phyloP scores from a whole-genome alignment of 2,888 invertebrate species.

The Yponomeuta plumbellus region DNA sequence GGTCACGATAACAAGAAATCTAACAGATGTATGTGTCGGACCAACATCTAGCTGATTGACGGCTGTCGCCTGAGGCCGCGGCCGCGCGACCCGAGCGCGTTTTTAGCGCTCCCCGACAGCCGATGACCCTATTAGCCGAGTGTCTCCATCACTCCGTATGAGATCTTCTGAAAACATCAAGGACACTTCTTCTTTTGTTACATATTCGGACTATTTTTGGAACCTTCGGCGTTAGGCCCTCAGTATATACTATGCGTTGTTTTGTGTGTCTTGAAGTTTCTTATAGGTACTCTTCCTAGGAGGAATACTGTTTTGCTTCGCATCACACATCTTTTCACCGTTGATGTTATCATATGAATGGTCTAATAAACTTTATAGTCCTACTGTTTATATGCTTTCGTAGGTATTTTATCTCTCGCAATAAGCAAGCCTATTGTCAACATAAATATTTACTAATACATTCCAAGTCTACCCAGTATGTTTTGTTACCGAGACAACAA shows the following conservation, averaged over 20 bases:
- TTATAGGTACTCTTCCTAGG: neutral
- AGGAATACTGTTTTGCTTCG: neutral
- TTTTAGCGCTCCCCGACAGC: slow-evolving; percentile 7
- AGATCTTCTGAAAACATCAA: neutral
- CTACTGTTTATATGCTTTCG: slow-evolving; percentile 4
- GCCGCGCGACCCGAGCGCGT: slow-evolving; percentile 19
- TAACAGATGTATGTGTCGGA: slow-evolving; percentile 51
- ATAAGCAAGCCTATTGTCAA: slow-evolving; percentile 7
- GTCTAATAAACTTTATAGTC: slow-evolving; percentile 30
- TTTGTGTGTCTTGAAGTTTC: slow-evolving; percentile 19
- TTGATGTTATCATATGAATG: slow-evolving; percentile 44
- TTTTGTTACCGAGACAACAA: neutral
- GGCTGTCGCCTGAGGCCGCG: slow-evolving; percentile 36
- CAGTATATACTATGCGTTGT: slow-evolving; percentile 28
- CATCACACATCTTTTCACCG: neutral
- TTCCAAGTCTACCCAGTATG: neutral
- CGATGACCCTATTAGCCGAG: slow-evolving; percentile 10
- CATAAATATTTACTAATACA: slow-evolving; percentile 12
- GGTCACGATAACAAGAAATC: slow-evolving; percentile 59
- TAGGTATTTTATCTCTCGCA: slow-evolving; percentile 10
- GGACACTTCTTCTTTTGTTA: neutral
- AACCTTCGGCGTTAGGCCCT: neutral
- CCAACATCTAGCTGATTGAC: slow-evolving; percentile 46
- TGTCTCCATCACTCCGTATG: neutral
- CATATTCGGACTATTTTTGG: neutral